A percentile compares a stretch with the other conserved stretches of the same genome.
phyloP scores from a whole-genome alignment of 1,140 invertebrate genomes.

The Helicoverpa armigera region DNA sequence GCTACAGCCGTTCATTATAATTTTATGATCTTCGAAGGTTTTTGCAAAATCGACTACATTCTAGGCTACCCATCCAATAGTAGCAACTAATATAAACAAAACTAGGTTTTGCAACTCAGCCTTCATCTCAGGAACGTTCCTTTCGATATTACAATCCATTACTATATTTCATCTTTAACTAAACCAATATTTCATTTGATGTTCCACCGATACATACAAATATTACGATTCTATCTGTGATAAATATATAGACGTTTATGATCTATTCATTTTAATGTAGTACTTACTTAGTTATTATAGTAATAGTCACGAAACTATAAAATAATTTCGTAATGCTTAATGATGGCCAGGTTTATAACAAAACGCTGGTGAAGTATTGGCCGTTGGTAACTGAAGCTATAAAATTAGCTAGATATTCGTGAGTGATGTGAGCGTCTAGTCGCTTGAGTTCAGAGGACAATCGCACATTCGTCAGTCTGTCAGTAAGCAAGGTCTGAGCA shows the following conservation, averaged over 20 bases:
- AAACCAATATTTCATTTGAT: not conserved
- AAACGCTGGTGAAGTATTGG: too few relatives aligned
- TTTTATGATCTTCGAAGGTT: too few relatives aligned
- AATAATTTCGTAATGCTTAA: not conserved
- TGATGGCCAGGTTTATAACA: not conserved
- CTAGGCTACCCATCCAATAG: too few relatives aligned
- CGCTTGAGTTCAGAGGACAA: conserved; percentile 63
- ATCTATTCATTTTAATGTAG: too few relatives aligned
- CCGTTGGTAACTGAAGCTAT: not conserved
- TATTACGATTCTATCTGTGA: too few relatives aligned
- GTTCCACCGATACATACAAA: not conserved
- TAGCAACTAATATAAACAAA: conserved; percentile 61
- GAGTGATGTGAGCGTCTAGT: conserved; percentile 25
- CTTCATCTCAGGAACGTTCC: conserved; percentile 64
- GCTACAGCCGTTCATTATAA: too few relatives aligned
- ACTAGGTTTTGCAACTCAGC: conserved; percentile 68
- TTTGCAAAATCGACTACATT: too few relatives aligned
- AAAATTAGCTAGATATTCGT: conserved; percentile 24
- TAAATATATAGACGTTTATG: too few relatives aligned
- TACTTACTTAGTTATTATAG: too few relatives aligned
- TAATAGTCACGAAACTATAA: too few relatives aligned
- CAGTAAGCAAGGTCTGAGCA: conserved; percentile 73
- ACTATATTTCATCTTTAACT: conserved; percentile 25
- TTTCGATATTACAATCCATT: conserved; percentile 68
- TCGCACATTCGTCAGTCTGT: conserved; percentile 80